Base-by-base conservation (phyloP, 2,888 invertebrate genomes). In the Phalangium opilio region DNA sequence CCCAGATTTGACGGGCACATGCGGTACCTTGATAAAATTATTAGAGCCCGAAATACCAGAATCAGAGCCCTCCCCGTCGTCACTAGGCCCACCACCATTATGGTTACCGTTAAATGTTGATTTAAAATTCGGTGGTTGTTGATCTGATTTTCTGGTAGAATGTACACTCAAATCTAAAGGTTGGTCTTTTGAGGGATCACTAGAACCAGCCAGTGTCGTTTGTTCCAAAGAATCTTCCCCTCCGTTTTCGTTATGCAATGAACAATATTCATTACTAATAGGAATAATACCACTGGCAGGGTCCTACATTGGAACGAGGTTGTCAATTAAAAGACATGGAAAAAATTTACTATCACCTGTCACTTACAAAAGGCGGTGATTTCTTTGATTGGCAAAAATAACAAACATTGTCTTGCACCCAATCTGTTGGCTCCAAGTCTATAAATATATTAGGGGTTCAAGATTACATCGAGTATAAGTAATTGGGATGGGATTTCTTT, bases 151-250 rank as follows among this genome's bases (percentile, higher is more conserved):
- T 1, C 47, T 42, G 17, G 48, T 48, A 32, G 54, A 55, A 50
- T 51, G 53, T n/a, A 57, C 43, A 45, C 58, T 59, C 35, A 59
- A 51, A 49, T 59, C 59, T 44, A 59, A 49, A 18, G 59, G 59
- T 43, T 59, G 58, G 46, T 59, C 59, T 40, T 39, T 18, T 27
- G 35, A 42, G 18, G 42, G 45, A 14, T 27, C 27, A 27, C 5
- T 7, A 27, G 27, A 27, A 27, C 27, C 27, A 4, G 27, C 27
- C 4, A 27, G 5, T 27, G 27, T 27, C 4, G 27, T 27, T 27
- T 27, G 27, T 7, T 27, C 27, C 27, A 8, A 27, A 8, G 27
- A 27, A 27, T 27, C 27, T 27, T 27, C 27, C 8, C 27, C 27
- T 27, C 8, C 27, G 8, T 27, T 27, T 27, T 27, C 27, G 8